Percentiles rank a stretch among this genome's conserved stretches.
Conservation (phyloP, 1,140 invertebrate species). For the Hyposmocoma kahamanoa region DNA sequence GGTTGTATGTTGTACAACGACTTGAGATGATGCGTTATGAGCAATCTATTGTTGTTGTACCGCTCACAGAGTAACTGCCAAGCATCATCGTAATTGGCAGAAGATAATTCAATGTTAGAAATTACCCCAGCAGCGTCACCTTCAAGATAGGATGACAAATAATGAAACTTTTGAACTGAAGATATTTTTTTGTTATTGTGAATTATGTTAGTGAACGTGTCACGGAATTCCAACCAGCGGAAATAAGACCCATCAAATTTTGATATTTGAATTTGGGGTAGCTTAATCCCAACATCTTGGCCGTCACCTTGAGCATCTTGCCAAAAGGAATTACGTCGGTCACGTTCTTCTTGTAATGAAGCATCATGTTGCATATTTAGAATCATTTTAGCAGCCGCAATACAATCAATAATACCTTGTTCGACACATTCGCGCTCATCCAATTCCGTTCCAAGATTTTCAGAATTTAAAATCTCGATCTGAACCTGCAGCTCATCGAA, state of each 20-base stretch:
- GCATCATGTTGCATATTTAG: conserved; percentile 17
- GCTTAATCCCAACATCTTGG: not conserved
- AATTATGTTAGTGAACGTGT: conserved; percentile 20
- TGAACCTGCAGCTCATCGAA: too few species aligned
- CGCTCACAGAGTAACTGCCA: conserved; percentile 1
- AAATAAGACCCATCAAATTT: not conserved
- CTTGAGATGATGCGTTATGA: not conserved
- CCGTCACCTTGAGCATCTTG: not conserved
- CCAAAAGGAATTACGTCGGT: not conserved
- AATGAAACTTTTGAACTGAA: not conserved
- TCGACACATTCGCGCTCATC: too few species aligned
- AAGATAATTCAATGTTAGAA: not conserved
- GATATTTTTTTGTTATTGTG: not conserved
- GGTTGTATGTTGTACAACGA: not conserved
- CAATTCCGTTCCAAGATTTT: too few species aligned
- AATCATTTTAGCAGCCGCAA: too few species aligned
- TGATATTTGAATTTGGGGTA: conserved; percentile 20
- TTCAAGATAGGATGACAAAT: not conserved
- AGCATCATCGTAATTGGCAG: not conserved
- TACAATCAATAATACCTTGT: too few species aligned
- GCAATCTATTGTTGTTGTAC: conserved; percentile 1
- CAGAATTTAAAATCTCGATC: too few species aligned
- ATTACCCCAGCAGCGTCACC: not conserved
- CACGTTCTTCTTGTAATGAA: conserved; percentile 1
- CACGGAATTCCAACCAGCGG: not conserved